phyloP scores from a whole-genome alignment of 2,797 vertebrate genomes.

The Sphenopsis melanotis region DNA sequence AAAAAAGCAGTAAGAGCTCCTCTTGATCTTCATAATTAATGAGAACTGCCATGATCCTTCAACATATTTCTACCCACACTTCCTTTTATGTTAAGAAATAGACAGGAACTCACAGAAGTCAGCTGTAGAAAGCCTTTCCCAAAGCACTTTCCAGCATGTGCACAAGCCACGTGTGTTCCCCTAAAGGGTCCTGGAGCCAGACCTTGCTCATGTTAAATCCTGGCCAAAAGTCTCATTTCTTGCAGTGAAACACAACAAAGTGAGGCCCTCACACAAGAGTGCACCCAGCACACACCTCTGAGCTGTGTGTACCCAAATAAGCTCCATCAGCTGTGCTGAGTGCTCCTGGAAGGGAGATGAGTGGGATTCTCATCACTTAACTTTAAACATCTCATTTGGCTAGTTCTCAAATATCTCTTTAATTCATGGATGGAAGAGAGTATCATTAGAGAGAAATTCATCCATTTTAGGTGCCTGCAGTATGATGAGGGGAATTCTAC shows the following conservation, averaged over 20 bases:
- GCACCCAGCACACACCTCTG: neutral
- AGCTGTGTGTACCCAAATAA: neutral
- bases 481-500: neutral
- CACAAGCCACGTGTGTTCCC: neutral
- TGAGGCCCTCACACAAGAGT: neutral
- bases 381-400: neutral
- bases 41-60: constrained; percentile 7
- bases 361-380: neutral
- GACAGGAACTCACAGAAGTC: neutral
- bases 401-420: neutral
- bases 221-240: neutral
- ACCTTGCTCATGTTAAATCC: neutral
- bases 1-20: neutral
- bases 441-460: neutral
- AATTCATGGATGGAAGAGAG: neutral
- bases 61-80: neutral
- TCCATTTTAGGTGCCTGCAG: neutral
- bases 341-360: neutral
- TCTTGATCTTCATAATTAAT: constrained; percentile 16
- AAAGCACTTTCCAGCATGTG: neutral
- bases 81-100: neutral
- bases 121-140: neutral
- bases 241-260: neutral
- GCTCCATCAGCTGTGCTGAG: neutral
- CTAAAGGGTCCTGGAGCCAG: neutral